These are phyloP conservation scores for Champsocephalus gunnari DNA, from an alignment of 2,797 vertebrate genomes.

Conservation along the genomic window DNA sequence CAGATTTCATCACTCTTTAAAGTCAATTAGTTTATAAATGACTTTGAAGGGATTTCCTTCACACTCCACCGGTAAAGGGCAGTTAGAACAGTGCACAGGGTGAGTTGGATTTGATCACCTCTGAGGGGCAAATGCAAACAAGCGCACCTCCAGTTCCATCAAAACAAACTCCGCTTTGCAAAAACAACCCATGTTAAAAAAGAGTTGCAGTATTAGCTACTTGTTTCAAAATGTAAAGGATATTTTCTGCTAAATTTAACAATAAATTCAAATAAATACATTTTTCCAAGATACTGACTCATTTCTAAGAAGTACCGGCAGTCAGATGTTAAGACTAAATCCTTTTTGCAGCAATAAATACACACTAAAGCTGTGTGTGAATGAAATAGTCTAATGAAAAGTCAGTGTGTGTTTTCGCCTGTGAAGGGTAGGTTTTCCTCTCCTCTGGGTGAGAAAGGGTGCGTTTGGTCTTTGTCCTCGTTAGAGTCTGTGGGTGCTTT, in stretches of 20 bases:
- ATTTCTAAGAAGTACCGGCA: neutral
- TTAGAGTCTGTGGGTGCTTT: constrained; percentile 29
- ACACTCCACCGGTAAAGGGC: constrained; percentile 5
- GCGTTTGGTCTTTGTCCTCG: constrained; percentile 29
- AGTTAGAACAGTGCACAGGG: constrained; percentile 24
- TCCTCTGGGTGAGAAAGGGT: constrained; percentile 2
- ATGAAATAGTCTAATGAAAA: neutral
- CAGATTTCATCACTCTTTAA: too few relatives aligned
- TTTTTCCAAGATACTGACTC: neutral
- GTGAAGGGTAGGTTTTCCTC: neutral
- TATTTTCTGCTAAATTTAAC: neutral
- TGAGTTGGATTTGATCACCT: constrained; percentile 9
- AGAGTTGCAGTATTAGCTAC: neutral
- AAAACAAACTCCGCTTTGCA: neutral
- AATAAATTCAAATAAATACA: neutral
- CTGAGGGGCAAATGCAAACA: neutral
- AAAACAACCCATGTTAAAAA: neutral
- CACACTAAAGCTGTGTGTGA: constrained; percentile 1
- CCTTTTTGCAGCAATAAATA: constrained; percentile 4
- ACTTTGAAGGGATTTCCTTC: constrained; percentile 20
- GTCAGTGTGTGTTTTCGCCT: constrained; percentile 23
- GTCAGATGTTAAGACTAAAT: constrained; percentile 1
- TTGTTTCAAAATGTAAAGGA: neutral
- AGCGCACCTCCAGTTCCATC: neutral
- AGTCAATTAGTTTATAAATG: too few relatives aligned